Evolutionary conservation across 2,797 vertebrate genomes (phyloP), one percentile per base, ranked within the genome.

Genomic region (Syndactyla subalaris): DNA sequence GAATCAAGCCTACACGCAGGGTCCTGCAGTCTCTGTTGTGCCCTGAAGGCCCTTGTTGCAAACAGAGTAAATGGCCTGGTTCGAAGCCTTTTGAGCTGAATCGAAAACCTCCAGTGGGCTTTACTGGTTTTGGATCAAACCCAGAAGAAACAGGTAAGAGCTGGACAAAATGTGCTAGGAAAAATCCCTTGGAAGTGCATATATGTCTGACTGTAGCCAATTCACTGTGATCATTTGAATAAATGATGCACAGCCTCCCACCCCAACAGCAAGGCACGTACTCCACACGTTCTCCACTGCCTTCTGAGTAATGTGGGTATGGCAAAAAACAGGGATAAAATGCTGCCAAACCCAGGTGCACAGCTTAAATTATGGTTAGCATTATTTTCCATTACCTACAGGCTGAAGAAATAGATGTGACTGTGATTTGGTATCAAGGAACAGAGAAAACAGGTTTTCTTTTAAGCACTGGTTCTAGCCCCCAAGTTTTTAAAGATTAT

Each of bases 61-160:
- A 71, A 68, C 39, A 55, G 24, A 89, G 71, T 80, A 86, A 95
- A 85, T 63, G 41, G 41, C 48, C 78, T 52, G 45, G 89, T 87
- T 90, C 78, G 89, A 67, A 96, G n/a, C 32, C 80, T 78, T 91
- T 90, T 4, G 2, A 86, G 89, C 49, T 76, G 68, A 85, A 72
- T 46, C 71, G 74, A 92, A 92, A 96, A 59, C 41, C 32, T 85
- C 46, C 55, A 70, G 43, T 71, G 55, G 61, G 66, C 67, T 92
- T 92, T 85, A 85, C 54, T 88, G 66, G 88, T 51, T 89, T 96
- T 95, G 93, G 91, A 87, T 70, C 54, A 92, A 94, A 65, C 54
- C n/a, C 85, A 95, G 85, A 86, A 91, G 82, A 72, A 95, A 88
- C 67, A 94, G 87, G 88, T 88, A 93, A 91, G 85, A 89, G 41